A percentile compares a stretch with the other conserved stretches of the same genome.
Conservation (phyloP, 1,140 invertebrate genomes). For the Stegodyphus mimosarum region DNA sequence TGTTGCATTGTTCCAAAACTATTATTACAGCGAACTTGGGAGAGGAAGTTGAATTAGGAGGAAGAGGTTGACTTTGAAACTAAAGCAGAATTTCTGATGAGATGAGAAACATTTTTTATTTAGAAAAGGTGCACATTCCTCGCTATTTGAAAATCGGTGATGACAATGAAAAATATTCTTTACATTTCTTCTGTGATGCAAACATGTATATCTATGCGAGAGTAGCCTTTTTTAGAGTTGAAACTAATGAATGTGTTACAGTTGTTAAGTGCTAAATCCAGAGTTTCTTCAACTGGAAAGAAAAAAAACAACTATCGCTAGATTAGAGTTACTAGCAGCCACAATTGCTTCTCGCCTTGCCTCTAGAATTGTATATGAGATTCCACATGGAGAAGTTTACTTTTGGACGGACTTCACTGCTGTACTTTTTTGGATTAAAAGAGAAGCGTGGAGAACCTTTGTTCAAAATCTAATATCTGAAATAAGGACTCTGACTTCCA, state of each 20-base stretch:
- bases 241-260: slow-evolving; percentile 36
- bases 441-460: slow-evolving; percentile 3
- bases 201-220: slow-evolving; percentile 4
- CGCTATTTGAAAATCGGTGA: neutral
- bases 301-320: slow-evolving; percentile 27
- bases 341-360: slow-evolving; percentile 30
- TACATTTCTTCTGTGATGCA: slow-evolving; percentile 38
- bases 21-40: slow-evolving; percentile 19
- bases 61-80: slow-evolving; percentile 17
- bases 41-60: slow-evolving; percentile 13
- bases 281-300: slow-evolving; percentile 35
- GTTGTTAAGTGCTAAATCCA: slow-evolving; percentile 38
- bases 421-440: slow-evolving; percentile 19
- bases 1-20: slow-evolving; percentile 36
- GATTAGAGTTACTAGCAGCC: slow-evolving; percentile 18
- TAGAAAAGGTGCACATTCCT: slow-evolving; percentile 9
- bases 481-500: slow-evolving; percentile 7
- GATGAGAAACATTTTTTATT: neutral
- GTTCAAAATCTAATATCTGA: slow-evolving; percentile 11
- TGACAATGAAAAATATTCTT: neutral
- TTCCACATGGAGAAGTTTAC: slow-evolving; percentile 10
- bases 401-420: slow-evolving; percentile 24
- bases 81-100: slow-evolving; percentile 25
- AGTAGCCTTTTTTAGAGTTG: slow-evolving; percentile 21
- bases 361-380: slow-evolving; percentile 5